phyloP scores from a whole-genome alignment of 2,888 invertebrate genomes.

The Dendrolimus houi region DNA sequence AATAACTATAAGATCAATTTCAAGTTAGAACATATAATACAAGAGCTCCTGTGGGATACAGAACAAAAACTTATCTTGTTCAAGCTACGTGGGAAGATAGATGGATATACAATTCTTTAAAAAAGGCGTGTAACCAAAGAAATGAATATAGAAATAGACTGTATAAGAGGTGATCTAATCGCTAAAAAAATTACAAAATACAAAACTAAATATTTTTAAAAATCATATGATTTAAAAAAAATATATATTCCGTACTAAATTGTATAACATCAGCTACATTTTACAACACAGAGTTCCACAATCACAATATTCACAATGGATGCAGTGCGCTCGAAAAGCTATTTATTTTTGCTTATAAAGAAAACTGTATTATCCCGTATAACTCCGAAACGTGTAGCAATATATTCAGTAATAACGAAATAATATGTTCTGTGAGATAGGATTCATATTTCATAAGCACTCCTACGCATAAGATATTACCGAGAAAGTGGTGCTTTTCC shows the following conservation, averaged over 20 bases:
- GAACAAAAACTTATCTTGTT: too few species aligned
- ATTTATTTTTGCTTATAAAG: conserved; percentile 48
- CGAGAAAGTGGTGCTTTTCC: conserved; percentile 51
- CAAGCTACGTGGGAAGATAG: too few species aligned
- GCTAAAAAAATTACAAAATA: too few species aligned
- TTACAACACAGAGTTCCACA: conserved; percentile 6
- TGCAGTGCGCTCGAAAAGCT: conserved; percentile 24
- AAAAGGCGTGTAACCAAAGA: too few species aligned
- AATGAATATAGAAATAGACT: too few species aligned
- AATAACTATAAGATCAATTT: too few species aligned
- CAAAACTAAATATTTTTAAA: too few species aligned
- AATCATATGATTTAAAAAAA: neutral
- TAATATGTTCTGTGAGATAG: conserved; percentile 69
- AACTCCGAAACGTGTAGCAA: conserved; percentile 54
- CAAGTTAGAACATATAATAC: too few species aligned
- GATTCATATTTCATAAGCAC: conserved; percentile 74
- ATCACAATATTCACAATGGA: conserved; percentile 18
- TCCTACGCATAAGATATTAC: conserved; percentile 65
- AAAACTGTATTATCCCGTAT: conserved; percentile 40
- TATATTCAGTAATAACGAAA: conserved; percentile 68
- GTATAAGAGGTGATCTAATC: too few species aligned
- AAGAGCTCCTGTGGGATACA: too few species aligned
- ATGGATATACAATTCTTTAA: too few species aligned
- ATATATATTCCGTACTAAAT: neutral
- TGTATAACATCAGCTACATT: neutral